Evolutionary conservation across 2,797 vertebrate species (phyloP).

Genomic region (Lerista edwardsae): DNA sequence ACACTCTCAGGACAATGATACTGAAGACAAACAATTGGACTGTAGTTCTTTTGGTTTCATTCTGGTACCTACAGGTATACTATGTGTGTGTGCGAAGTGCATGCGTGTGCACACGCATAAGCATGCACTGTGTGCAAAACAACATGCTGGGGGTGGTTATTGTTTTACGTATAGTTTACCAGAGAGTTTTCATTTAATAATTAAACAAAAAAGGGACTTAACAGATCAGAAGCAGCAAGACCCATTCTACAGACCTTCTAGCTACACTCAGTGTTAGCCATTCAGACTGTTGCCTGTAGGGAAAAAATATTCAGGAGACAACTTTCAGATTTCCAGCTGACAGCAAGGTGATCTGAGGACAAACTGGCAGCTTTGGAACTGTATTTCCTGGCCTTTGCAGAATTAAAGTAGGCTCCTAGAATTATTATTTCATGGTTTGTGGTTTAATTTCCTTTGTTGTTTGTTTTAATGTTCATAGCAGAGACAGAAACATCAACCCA

Average conservation of each 20-base stretch:
- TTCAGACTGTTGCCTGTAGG: background rate
- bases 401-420: constrained; percentile 65
- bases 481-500: constrained; percentile 57
- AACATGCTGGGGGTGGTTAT: no score
- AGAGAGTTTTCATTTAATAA: background rate
- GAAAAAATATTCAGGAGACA: constrained; percentile 43
- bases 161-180: background rate
- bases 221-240: background rate
- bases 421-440: constrained; percentile 67
- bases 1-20: constrained; percentile 35
- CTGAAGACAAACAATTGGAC: constrained; percentile 21
- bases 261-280: background rate
- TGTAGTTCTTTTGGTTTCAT: constrained; percentile 1
- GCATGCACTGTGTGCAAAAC: no score
- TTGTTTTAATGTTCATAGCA: constrained; percentile 65
- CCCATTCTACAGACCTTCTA: background rate
- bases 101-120: no score
- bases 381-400: constrained; percentile 70
- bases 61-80: no score
- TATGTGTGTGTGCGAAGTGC: no score
- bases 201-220: background rate
- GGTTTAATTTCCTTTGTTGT: constrained; percentile 69
- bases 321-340: constrained; percentile 66
- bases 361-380: constrained; percentile 62
- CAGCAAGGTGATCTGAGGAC: constrained; percentile 69